These are phyloP conservation scores for Drosophila rufa DNA, from an alignment of 1,140 invertebrate species.

Conservation along the genomic window DNA sequence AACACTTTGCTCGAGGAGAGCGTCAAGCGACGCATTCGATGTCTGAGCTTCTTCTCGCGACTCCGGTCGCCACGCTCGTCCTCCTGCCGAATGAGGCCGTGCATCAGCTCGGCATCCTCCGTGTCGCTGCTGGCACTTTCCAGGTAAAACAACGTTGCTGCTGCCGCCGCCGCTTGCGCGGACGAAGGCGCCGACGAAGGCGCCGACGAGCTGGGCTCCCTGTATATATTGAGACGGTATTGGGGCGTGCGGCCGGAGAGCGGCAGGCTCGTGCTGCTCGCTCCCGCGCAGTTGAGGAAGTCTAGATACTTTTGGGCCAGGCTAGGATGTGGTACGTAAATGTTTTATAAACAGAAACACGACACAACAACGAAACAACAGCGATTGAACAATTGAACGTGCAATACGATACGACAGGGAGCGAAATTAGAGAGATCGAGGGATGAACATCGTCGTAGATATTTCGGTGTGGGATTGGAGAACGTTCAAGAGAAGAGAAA, in stretches of 20 bases:
- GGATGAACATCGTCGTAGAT: slow-evolving; percentile 57
- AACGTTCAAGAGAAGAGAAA: slow-evolving; percentile 73
- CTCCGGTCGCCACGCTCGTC: slow-evolving; percentile 85
- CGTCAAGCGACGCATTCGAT: slow-evolving; percentile 87
- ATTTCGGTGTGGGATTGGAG: slow-evolving; percentile 53
- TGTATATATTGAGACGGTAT: slow-evolving; percentile 68
- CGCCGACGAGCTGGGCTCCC: slow-evolving; percentile 50
- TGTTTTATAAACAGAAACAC: slow-evolving; percentile 54
- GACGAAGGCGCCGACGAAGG: slow-evolving; percentile 19
- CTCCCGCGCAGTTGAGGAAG: slow-evolving; percentile 70
- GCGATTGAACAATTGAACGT: slow-evolving; percentile 39
- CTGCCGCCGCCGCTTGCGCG: slow-evolving; percentile 39
- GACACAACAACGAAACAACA: slow-evolving; percentile 60
- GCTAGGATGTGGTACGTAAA: slow-evolving; percentile 38
- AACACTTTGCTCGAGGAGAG: slow-evolving; percentile 87
- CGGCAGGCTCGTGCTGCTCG: slow-evolving; percentile 60
- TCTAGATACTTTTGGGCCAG: slow-evolving; percentile 67
- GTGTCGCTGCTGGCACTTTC: slow-evolving; percentile 71
- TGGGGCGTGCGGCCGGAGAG: slow-evolving; percentile 61
- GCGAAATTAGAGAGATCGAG: slow-evolving; percentile 31
- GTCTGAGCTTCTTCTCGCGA: slow-evolving; percentile 85
- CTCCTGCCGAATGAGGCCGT: slow-evolving; percentile 86
- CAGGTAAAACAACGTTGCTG: slow-evolving; percentile 70
- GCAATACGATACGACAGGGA: slow-evolving; percentile 69
- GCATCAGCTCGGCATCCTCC: slow-evolving; percentile 71